These are phyloP conservation scores for Scaptomyza pallida DNA, from an alignment of 1,140 invertebrate genomes.

Conservation along the genomic window DNA sequence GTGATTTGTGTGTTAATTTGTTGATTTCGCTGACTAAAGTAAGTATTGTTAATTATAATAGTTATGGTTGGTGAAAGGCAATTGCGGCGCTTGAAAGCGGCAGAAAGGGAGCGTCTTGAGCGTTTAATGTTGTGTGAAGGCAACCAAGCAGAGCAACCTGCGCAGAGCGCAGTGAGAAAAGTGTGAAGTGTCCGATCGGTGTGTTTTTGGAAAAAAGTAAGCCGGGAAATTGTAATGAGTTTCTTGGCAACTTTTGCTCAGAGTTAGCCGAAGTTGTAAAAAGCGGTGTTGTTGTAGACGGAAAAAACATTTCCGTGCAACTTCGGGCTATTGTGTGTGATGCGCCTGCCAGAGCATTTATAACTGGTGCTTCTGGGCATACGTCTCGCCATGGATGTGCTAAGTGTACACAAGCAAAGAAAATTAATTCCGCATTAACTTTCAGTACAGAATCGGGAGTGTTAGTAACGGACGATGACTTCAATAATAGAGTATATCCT, in stretches of 20 bases:
- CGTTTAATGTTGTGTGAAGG: no score
- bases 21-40: no score
- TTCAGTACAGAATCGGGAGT: background rate
- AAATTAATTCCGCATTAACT: background rate
- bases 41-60: no score
- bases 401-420: background rate
- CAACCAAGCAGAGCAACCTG: no score
- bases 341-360: background rate
- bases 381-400: background rate
- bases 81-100: no score
- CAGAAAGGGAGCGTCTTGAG: no score
- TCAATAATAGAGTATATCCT: no score
- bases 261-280: background rate
- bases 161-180: no score
- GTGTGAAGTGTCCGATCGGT: background rate
- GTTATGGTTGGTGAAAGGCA: no score
- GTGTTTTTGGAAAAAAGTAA: background rate
- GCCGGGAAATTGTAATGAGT: background rate
- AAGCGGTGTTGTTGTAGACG: background rate
- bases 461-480: no score
- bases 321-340: background rate
- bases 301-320: background rate
- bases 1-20: no score
- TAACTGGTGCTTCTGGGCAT: background rate
- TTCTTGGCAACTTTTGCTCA: background rate